These are phyloP conservation scores for Trogon melanurus DNA, from an alignment of 2,113 vertebrate species.

Conservation along the genomic window DNA sequence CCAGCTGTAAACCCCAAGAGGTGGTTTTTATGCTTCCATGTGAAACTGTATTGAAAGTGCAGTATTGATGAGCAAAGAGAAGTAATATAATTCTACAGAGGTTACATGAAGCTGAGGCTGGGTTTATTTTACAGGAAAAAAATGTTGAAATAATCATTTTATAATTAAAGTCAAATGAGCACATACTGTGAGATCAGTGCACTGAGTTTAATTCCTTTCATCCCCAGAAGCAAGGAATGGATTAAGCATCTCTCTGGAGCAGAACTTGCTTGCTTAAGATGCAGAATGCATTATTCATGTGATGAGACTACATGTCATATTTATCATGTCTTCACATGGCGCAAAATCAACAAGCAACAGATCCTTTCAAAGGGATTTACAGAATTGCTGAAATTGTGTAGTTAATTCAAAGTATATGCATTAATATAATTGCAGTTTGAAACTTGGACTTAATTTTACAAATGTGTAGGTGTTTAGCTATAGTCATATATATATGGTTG, in stretches of 20 bases:
- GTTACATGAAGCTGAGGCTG: background rate
- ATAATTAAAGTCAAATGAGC: conserved; percentile 66
- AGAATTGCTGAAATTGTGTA: conserved; percentile 18
- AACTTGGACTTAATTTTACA: conserved; percentile 14
- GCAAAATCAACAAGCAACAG: conserved; percentile 48
- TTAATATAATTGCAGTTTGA: conserved; percentile 14
- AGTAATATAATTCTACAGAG: background rate
- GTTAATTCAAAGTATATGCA: conserved; percentile 29
- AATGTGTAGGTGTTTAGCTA: background rate
- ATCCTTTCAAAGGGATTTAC: conserved; percentile 46
- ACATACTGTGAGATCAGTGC: conserved; percentile 62
- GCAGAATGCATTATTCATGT: conserved; percentile 70
- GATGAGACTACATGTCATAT: conserved; percentile 64
- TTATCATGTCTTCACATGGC: conserved; percentile 57
- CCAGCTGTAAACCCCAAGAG: background rate
- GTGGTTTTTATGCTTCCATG: background rate
- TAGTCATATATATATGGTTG: background rate
- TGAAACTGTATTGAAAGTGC: background rate
- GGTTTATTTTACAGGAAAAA: conserved; percentile 43
- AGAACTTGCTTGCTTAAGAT: conserved; percentile 61
- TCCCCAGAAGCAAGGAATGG: conserved; percentile 49
- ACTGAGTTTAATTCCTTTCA: conserved; percentile 63
- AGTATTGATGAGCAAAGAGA: conserved; percentile 17
- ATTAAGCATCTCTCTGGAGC: conserved; percentile 65
- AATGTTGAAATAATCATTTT: conserved; percentile 46